Evolutionary conservation across 2,797 vertebrate species (phyloP), one percentile per base, ranked within the genome.

Genomic region (Enteromius anoplus): DNA sequence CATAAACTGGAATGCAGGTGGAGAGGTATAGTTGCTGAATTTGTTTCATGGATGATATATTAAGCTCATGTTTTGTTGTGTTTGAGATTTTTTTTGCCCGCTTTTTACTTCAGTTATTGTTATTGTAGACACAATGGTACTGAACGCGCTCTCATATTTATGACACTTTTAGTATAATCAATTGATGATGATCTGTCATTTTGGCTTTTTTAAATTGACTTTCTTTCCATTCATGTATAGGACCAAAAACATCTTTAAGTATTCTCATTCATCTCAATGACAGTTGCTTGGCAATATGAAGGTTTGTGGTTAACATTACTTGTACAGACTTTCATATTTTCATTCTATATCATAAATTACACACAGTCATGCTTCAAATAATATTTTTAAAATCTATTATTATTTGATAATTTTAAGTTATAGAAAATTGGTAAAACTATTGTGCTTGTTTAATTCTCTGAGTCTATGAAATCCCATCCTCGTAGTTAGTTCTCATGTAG

Each of bases 51-150:
- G 15, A 15, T 78, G 15, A 49, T 37, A 23, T 78, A 51, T 78
- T n/a, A 51, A 65, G 34, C 3, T 40, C 2, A 14, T 40, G n/a
- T 47, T 62, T 65, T 49, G 51, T 49, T 51, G 29, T 23, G 10
- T 34, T 40, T 37, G 29, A 19, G 10, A 26, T 53, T 26, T 53
- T 23, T 4, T 37, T 92, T 91, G 88, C 4, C 64, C 23, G 23
- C 32, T 49, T 40, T 85, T 91, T 88, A 87, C 90, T 87, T 23
- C 21, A 69, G 1, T 12, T 68, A 1, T 45, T 42, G n/a, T 12
- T 14, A 29, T 47, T 49, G 9, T 29, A 49, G 23, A 47, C 23
- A 71, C 26, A 49, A 29, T 29, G 42, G 45, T 49, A 12, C 69
- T 29, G 26, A 42, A 47, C 47, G 23, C n/a, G 1, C 15, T 70